phyloP scores from a whole-genome alignment of 2,888 invertebrate genomes.

The Sepioteuthis lessoniana region DNA sequence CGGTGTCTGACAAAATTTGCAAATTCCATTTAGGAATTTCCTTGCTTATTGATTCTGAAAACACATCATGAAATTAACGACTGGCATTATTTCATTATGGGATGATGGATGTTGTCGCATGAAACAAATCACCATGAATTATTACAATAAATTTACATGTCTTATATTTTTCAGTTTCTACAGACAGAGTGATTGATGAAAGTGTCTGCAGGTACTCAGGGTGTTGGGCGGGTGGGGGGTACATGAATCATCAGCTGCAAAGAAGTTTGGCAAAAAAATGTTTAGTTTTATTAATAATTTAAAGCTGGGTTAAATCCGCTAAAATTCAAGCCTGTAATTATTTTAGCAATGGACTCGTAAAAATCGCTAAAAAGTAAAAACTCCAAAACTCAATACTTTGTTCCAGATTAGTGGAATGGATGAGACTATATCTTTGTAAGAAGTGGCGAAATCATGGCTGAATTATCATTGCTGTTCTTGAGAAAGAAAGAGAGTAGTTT shows the following conservation, averaged over 20 bases:
- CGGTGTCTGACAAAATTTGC: not conserved
- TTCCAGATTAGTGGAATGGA: too few relatives aligned
- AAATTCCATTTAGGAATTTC: not conserved
- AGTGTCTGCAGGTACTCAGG: not conserved
- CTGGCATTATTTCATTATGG: not conserved
- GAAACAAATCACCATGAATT: constrained; percentile 33
- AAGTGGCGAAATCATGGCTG: too few relatives aligned
- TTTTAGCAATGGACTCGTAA: too few relatives aligned
- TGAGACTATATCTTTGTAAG: too few relatives aligned
- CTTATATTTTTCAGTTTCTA: not conserved
- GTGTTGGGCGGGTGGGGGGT: not conserved
- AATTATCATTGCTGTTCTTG: too few relatives aligned
- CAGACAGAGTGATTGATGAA: not conserved
- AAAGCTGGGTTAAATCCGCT: too few relatives aligned
- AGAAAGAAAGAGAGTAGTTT: too few relatives aligned
- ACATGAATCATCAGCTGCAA: not conserved
- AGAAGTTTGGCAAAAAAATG: not conserved
- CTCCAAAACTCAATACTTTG: too few relatives aligned
- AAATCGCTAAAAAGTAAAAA: too few relatives aligned
- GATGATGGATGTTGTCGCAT: not conserved
- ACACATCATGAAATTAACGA: not conserved
- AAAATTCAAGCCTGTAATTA: not conserved
- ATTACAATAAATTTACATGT: not conserved
- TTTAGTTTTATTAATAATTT: too few relatives aligned
- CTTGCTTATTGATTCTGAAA: not conserved